Base-by-base conservation (phyloP, 2,888 invertebrate species). In the Sinelater perroti region DNA sequence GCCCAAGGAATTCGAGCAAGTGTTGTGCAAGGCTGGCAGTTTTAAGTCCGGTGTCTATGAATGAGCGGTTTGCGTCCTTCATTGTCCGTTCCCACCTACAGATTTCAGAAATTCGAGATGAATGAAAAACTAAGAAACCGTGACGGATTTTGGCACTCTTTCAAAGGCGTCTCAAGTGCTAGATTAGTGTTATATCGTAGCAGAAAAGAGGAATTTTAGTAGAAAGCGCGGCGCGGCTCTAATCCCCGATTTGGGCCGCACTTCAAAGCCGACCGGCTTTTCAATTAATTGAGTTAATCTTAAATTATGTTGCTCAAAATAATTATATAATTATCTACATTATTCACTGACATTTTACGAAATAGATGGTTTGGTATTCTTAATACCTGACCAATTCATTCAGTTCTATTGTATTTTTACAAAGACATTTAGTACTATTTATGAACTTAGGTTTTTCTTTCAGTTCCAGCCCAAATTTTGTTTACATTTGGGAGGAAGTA, bases 51-150 rank as follows among this genome's bases (percentile, higher is more conserved):
- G 40, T 40, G 11, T 40, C 3, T 13, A 11, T 40, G 40, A 40
- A 40, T 40, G 40, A 24, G 40, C 14, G 24, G 38, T 24, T 40
- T 40, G 40, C 26, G 24, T 40, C 40, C 13, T 14, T 40, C 26
- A 51, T 55, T 47, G 26, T 18, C 28, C 16, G 50, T 55, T 59
- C 50, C 45, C 54, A 45, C 45, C 52, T 55, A 16, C 30, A 46
- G 13, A 24, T 8, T 40, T 40, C 11, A 40, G 24, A 50, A 54
- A 31, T 51, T 60, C 42, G 7, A 42, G 35, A 40, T 61, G 57
- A 61, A 61, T 61, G 57, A 54, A 52, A 56, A 51, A 21, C 33
- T 58, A 61, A 58, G 57, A 33, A 56, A 61, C 57, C 57, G 61
- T 57, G 42, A 58, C 54, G 54, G 61, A 56, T 61, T 61, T 58